Evolutionary conservation across 2,888 invertebrate species (phyloP).

Genomic region (Dicranocentrus wangi): DNA sequence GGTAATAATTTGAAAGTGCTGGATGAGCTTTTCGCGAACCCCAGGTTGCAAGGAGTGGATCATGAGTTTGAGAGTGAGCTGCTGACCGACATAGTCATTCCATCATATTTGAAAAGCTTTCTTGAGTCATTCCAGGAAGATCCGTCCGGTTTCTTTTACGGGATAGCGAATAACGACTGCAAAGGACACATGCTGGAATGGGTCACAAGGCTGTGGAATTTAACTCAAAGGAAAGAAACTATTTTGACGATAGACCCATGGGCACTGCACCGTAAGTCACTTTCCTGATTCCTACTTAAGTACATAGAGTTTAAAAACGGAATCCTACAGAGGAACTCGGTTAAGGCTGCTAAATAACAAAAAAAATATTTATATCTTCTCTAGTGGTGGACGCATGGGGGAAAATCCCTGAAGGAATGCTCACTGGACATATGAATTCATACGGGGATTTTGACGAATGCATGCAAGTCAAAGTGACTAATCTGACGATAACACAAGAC

Average conservation of each 20-base stretch:
- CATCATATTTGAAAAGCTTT: slow-evolving; percentile 19
- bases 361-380: too few relatives aligned
- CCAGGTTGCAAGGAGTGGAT: too few relatives aligned
- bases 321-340: too few relatives aligned
- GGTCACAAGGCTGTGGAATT: too few relatives aligned
- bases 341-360: too few relatives aligned
- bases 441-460: slow-evolving; percentile 77
- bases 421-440: slow-evolving; percentile 76
- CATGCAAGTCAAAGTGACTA: slow-evolving; percentile 39
- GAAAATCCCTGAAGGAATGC: slow-evolving; percentile 76
- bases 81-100: slow-evolving; percentile 7
- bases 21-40: too few relatives aligned
- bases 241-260: too few relatives aligned
- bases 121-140: background rate
- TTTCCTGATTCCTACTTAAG: too few relatives aligned
- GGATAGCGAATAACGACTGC: slow-evolving; percentile 34
- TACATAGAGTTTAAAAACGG: too few relatives aligned
- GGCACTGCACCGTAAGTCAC: slow-evolving; percentile 57
- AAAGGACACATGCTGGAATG: slow-evolving; percentile 55
- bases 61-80: background rate
- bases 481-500: background rate
- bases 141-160: too few relatives aligned
- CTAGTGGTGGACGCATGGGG: slow-evolving; percentile 77
- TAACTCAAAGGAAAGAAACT: too few relatives aligned
- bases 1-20: too few relatives aligned